phyloP scores from a whole-genome alignment of 2,888 invertebrate genomes.

The Lasioglossum malachurum region DNA sequence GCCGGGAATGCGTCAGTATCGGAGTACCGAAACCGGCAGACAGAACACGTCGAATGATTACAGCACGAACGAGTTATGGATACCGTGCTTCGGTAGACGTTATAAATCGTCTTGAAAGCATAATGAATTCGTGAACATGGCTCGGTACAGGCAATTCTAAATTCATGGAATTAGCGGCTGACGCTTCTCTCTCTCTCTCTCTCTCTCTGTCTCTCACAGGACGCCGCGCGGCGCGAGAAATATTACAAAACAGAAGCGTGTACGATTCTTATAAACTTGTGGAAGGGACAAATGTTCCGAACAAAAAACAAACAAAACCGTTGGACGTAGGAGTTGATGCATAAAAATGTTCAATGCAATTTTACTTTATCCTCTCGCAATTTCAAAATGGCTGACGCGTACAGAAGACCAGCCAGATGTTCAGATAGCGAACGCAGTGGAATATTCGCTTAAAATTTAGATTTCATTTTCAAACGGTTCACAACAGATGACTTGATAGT shows the following conservation, averaged over 20 bases:
- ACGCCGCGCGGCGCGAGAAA: not conserved
- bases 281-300: not conserved
- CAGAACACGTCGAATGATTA: slow-evolving; percentile 10
- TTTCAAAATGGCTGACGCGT: not conserved
- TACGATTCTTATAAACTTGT: not conserved
- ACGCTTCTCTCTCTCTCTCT: not conserved
- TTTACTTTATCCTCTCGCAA: not conserved
- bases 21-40: not conserved
- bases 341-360: not conserved
- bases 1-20: not conserved
- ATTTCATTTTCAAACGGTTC: not conserved
- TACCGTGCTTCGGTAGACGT: not conserved
- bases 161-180: slow-evolving; percentile 5
- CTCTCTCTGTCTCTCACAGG: too few species aligned
- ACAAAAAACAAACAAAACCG: not conserved
- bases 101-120: slow-evolving; percentile 20
- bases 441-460: not conserved
- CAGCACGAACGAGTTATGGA: slow-evolving; percentile 4
- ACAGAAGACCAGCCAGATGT: not conserved
- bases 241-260: not conserved
- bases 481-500: not conserved
- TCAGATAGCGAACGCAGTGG: not conserved
- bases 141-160: not conserved
- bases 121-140: slow-evolving; percentile 33
- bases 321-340: not conserved